phyloP scores from a whole-genome alignment of 2,888 invertebrate species.

The Monopis laevigella region DNA sequence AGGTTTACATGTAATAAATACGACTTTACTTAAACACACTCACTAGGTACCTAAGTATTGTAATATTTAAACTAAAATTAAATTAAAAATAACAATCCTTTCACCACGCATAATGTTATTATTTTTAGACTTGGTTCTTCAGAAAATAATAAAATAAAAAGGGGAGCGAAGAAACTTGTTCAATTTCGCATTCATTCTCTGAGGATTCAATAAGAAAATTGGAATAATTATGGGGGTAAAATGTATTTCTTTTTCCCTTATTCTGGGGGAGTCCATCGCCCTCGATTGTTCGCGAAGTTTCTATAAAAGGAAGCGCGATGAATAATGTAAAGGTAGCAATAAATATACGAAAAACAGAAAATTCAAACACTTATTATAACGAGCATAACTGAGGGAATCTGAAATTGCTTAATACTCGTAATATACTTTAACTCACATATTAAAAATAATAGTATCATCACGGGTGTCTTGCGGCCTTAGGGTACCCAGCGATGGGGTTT shows the following conservation, averaged over 20 bases:
- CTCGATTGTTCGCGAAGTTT: constrained; percentile 9
- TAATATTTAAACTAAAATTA: too few relatives aligned
- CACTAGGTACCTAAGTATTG: too few relatives aligned
- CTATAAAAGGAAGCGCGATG: constrained; percentile 1
- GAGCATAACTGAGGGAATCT: too few relatives aligned
- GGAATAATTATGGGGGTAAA: constrained; percentile 9
- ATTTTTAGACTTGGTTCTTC: neutral
- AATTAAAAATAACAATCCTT: neutral
- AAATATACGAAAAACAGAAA: neutral
- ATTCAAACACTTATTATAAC: too few relatives aligned
- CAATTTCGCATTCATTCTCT: constrained; percentile 10
- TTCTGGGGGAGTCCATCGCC: constrained; percentile 4
- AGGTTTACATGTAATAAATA: too few relatives aligned
- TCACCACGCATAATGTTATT: neutral
- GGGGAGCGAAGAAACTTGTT: constrained; percentile 6
- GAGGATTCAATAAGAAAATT: constrained; percentile 11
- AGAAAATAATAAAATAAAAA: constrained; percentile 5
- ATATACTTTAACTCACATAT: too few relatives aligned
- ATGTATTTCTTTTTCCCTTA: neutral
- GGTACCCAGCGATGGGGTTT: too few relatives aligned
- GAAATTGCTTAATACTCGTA: too few relatives aligned
- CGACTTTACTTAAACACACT: too few relatives aligned
- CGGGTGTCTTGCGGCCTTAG: too few relatives aligned
- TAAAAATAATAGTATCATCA: too few relatives aligned
- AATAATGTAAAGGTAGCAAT: constrained; percentile 10